These are phyloP conservation scores for Ethmia dodecea DNA, from an alignment of 2,888 invertebrate genomes.

Conservation along the genomic window DNA sequence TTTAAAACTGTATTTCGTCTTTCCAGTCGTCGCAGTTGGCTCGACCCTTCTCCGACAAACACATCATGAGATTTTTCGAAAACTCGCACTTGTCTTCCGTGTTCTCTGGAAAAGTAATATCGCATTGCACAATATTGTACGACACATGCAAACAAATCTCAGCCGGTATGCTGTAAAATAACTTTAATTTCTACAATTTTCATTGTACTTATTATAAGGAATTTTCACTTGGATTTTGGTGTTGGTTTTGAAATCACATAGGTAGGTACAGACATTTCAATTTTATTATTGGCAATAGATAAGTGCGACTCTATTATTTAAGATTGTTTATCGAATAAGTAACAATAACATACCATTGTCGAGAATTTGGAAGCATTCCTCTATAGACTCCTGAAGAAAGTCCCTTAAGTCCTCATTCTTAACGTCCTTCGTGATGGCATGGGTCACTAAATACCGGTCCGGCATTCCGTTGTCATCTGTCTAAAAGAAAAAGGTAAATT, in stretches of 20 bases:
- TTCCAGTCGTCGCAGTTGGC: slow-evolving; percentile 88
- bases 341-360: slow-evolving; percentile 47
- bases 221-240: background rate
- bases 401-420: slow-evolving; percentile 80
- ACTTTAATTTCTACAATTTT: too few species aligned
- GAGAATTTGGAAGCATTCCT: slow-evolving; percentile 83
- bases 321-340: too few species aligned
- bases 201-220: too few species aligned
- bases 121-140: background rate
- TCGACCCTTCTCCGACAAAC: slow-evolving; percentile 83
- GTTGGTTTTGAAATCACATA: background rate
- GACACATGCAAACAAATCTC: too few species aligned
- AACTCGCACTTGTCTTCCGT: slow-evolving; percentile 80
- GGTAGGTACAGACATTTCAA: too few species aligned
- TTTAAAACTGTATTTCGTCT: slow-evolving; percentile 50
- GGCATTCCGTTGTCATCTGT: slow-evolving; percentile 80
- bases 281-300: too few species aligned
- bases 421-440: slow-evolving; percentile 79
- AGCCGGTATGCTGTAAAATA: too few species aligned
- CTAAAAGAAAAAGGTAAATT: too few species aligned
- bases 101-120: slow-evolving; percentile 52
- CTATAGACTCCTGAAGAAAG: slow-evolving; percentile 83
- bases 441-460: slow-evolving; percentile 79
- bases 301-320: too few species aligned
- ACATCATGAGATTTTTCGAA: slow-evolving; percentile 80